phyloP scores from a whole-genome alignment of 2,113 vertebrate genomes.

The Caranx melampygus region DNA sequence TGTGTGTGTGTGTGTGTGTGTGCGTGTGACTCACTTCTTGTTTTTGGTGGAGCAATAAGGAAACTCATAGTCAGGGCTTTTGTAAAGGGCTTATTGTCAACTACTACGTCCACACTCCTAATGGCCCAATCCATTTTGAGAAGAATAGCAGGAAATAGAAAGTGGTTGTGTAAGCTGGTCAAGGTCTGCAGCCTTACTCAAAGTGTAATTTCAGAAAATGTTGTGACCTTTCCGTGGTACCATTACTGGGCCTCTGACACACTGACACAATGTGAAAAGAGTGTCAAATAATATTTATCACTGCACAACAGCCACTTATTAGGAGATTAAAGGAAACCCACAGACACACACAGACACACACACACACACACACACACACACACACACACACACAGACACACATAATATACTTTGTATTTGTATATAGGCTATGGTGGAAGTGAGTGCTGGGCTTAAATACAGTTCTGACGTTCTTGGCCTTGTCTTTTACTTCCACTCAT shows the following conservation, averaged over 20 bases:
- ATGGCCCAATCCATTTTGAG: slow-evolving; percentile 53
- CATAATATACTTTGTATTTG: too few relatives aligned
- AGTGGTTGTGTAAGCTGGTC: slow-evolving; percentile 58
- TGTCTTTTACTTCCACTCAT: too few relatives aligned
- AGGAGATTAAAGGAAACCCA: neutral
- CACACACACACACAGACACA: too few relatives aligned
- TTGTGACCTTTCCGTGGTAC: slow-evolving; percentile 4
- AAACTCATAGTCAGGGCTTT: slow-evolving; percentile 77
- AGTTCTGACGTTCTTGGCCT: too few relatives aligned
- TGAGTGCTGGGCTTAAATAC: too few relatives aligned
- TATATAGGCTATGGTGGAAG: too few relatives aligned
- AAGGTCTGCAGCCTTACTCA: slow-evolving; percentile 31
- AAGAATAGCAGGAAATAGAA: slow-evolving; percentile 73
- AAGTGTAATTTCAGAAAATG: slow-evolving; percentile 17
- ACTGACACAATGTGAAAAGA: neutral
- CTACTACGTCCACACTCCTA: slow-evolving; percentile 44
- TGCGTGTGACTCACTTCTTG: slow-evolving; percentile 67
- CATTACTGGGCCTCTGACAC: neutral
- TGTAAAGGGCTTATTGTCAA: slow-evolving; percentile 54
- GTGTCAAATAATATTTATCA: neutral
- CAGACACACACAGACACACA: too few relatives aligned
- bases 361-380: neutral
- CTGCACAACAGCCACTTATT: neutral
- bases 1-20: neutral
- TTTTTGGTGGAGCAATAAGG: slow-evolving; percentile 76